These are phyloP conservation scores for Nomada lathburiana DNA, from an alignment of 2,888 invertebrate species.

Conservation along the genomic window DNA sequence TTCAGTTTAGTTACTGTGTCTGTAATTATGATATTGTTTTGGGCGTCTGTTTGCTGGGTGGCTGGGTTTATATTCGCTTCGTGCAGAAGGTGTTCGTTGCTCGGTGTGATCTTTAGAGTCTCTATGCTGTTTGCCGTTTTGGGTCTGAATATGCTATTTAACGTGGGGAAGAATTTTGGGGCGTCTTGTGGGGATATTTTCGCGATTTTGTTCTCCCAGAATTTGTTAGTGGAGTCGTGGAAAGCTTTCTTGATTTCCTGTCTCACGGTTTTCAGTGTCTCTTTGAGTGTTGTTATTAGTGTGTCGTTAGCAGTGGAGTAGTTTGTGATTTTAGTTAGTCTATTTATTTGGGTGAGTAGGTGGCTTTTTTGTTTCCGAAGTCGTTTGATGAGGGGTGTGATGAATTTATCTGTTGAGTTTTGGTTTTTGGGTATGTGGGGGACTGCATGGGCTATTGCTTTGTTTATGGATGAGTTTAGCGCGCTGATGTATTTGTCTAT, in stretches of 20 bases:
- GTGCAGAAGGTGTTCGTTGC: accelerated
- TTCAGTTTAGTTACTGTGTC: not conserved
- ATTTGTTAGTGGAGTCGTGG: not conserved
- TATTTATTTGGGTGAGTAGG: not conserved
- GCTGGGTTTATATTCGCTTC: conserved; percentile 3
- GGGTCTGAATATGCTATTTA: conserved; percentile 1
- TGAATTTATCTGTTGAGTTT: not conserved
- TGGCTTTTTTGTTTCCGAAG: not conserved
- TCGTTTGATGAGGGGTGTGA: not conserved
- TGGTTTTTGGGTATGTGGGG: too few relatives aligned
- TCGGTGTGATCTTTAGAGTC: not conserved
- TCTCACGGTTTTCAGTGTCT: too few relatives aligned
- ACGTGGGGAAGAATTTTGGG: not conserved
- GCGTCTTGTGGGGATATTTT: not conserved
- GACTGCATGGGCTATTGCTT: too few relatives aligned
- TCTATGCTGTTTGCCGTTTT: not conserved
- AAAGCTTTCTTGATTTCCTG: too few relatives aligned
- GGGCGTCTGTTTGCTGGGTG: not conserved
- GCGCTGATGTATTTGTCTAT: not conserved
- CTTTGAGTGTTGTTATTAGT: too few relatives aligned
- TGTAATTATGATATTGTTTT: not conserved
- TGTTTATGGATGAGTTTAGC: too few relatives aligned
- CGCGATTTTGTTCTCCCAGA: not conserved
- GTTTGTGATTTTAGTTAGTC: too few relatives aligned
- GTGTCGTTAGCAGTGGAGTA: too few relatives aligned